Evolutionary conservation across 2,888 invertebrate genomes (phyloP).

Genomic region (Drosophila buzzatii): DNA sequence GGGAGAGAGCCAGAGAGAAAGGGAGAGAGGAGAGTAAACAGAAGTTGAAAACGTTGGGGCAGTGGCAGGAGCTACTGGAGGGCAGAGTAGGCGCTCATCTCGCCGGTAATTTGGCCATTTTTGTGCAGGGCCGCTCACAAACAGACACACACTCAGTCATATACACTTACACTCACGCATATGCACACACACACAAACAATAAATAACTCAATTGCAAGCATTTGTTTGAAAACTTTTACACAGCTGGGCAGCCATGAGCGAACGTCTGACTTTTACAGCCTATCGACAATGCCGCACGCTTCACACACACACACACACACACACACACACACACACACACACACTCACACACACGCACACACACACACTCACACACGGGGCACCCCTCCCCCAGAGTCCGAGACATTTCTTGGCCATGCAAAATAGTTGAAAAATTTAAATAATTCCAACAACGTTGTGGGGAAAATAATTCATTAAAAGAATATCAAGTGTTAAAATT

Average conservation of each 20-base stretch:
- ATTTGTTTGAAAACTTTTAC: constrained; percentile 74
- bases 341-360: background rate
- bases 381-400: background rate
- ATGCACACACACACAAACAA: constrained; percentile 47
- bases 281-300: constrained; percentile 10
- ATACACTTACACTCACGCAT: constrained; percentile 7
- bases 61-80: background rate
- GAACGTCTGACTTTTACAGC: constrained; percentile 57
- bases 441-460: constrained; percentile 62
- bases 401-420: constrained; percentile 53
- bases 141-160: constrained; percentile 15
- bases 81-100: constrained; percentile 28
- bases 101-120: constrained; percentile 71
- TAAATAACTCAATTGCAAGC: constrained; percentile 79
- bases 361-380: background rate
- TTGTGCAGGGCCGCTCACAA: constrained; percentile 50
- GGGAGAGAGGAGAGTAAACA: background rate
- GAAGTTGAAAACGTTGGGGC: background rate
- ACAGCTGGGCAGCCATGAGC: constrained; percentile 39
- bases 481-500: constrained; percentile 81
- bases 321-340: background rate
- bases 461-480: constrained; percentile 76
- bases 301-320: background rate
- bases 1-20: too few relatives aligned
- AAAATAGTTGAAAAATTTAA: constrained; percentile 78